These are phyloP conservation scores for Schizopygopsis malacanthus DNA, from an alignment of 2,797 vertebrate genomes.

Conservation along the genomic window DNA sequence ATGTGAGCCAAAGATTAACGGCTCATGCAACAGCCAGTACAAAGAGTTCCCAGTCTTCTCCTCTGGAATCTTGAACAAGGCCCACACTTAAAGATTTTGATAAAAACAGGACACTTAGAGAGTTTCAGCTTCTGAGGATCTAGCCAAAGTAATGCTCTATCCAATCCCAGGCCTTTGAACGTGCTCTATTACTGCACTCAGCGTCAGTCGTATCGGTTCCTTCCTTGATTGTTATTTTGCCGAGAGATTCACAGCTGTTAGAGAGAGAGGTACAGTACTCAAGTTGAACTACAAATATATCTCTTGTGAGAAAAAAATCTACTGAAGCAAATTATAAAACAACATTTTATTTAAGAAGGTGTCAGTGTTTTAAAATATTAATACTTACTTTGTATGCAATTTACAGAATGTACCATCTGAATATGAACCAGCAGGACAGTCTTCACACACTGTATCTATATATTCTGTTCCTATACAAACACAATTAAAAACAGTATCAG, in stretches of 20 bases:
- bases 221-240: neutral
- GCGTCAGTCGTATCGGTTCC: too few species aligned
- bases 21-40: too few species aligned
- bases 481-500: too few species aligned
- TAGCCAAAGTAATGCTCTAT: too few species aligned
- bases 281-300: neutral
- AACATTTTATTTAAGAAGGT: neutral
- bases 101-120: too few species aligned
- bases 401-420: conserved; percentile 63
- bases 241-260: conserved; percentile 61
- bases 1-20: too few species aligned
- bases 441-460: conserved; percentile 61
- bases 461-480: conserved; percentile 58
- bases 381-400: conserved; percentile 65
- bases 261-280: neutral
- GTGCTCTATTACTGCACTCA: too few species aligned
- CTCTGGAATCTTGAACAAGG: too few species aligned
- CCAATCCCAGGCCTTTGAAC: too few species aligned
- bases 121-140: too few species aligned
- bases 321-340: neutral
- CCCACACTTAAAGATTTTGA: too few species aligned
- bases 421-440: conserved; percentile 63
- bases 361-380: neutral
- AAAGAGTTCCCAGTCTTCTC: too few species aligned
- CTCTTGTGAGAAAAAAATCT: neutral